phyloP scores from a whole-genome alignment of 2,888 invertebrate species.

The Pogonocherus hispidulus region DNA sequence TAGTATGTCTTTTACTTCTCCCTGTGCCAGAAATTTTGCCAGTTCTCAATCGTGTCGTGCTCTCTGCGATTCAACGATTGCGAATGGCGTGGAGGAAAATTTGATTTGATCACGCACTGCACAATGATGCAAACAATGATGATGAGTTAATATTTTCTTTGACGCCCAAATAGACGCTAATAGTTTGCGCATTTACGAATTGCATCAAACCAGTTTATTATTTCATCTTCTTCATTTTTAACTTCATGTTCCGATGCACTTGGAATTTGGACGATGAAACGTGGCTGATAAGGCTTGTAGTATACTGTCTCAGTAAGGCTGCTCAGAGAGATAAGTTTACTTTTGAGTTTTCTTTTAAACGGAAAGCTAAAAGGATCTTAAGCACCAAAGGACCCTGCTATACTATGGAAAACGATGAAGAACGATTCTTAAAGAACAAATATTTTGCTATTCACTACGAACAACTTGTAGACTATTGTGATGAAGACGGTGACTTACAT shows the following conservation, averaged over 20 bases:
- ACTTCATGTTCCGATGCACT: slow-evolving; percentile 39
- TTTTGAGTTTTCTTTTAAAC: background rate
- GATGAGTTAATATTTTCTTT: too few species aligned
- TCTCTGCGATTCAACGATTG: slow-evolving; percentile 40
- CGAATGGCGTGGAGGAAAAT: slow-evolving; percentile 30
- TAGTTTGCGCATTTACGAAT: background rate
- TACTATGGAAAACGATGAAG: too few species aligned
- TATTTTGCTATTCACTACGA: too few species aligned
- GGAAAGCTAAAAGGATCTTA: background rate
- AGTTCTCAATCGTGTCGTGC: slow-evolving; percentile 26
- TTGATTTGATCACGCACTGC: background rate
- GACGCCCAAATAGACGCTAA: background rate
- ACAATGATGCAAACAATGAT: background rate
- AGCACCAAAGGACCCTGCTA: too few species aligned
- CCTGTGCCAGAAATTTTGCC: slow-evolving; percentile 33
- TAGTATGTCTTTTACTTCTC: background rate
- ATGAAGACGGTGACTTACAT: too few species aligned
- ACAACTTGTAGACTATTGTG: too few species aligned
- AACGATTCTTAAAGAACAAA: too few species aligned
- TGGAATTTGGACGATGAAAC: slow-evolving; percentile 40
- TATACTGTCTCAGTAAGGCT: background rate
- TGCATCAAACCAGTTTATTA: background rate
- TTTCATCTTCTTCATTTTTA: background rate
- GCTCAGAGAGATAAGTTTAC: background rate
- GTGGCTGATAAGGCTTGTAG: slow-evolving; percentile 12